Evolutionary conservation across 2,113 vertebrate species (phyloP).

Genomic region (Vidua macroura): DNA sequence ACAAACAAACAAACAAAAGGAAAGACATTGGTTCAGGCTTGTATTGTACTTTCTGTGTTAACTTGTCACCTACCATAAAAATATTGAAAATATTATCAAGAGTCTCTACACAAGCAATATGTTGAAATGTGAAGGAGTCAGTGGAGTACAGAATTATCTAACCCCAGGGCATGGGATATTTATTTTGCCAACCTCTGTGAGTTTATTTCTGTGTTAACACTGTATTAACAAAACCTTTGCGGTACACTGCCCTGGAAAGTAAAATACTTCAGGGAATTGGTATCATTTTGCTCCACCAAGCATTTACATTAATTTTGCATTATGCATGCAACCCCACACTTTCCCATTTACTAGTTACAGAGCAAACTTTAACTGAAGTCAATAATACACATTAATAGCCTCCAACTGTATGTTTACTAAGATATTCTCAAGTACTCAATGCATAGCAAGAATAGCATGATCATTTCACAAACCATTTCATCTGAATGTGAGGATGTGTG

Average conservation of each 20-base stretch:
- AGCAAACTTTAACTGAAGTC: slow-evolving; percentile 32
- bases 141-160: not conserved
- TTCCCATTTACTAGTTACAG: not conserved
- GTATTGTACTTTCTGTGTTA: not conserved
- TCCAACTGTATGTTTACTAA: slow-evolving; percentile 1
- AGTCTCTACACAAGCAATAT: not conserved
- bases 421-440: not conserved
- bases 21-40: not conserved
- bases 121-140: not conserved
- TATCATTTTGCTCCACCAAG: not conserved
- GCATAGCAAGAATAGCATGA: not conserved
- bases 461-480: slow-evolving; percentile 49
- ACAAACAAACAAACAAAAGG: not conserved
- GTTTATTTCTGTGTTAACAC: not conserved
- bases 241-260: not conserved
- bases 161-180: not conserved
- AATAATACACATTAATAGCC: slow-evolving; percentile 29
- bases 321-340: not conserved
- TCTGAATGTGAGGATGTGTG: not conserved
- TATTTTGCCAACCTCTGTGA: not conserved
- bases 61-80: not conserved
- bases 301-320: not conserved
- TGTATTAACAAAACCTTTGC: not conserved
- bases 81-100: not conserved
- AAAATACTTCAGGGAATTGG: not conserved